Evolutionary conservation across 1,140 invertebrate species (phyloP).

Genomic region (Rhyacophila brunnea): DNA sequence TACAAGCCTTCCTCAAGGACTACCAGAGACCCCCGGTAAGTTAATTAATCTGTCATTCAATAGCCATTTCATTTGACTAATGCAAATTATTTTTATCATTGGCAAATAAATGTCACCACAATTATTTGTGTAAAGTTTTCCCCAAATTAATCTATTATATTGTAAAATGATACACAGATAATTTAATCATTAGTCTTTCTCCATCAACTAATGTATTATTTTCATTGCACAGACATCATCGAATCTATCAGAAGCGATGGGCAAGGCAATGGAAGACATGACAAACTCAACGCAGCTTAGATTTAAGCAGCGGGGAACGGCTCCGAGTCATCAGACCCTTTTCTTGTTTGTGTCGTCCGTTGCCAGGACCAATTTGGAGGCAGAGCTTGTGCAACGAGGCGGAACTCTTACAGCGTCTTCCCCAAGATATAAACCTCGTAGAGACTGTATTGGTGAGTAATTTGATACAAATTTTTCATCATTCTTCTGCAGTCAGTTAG

Average conservation of each 20-base stretch:
- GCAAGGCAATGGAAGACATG: slow-evolving; percentile 91
- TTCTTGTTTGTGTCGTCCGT: slow-evolving; percentile 89
- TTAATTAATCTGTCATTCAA: no score
- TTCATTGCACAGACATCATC: slow-evolving; percentile 53
- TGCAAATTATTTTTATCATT: no score
- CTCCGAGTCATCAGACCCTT: slow-evolving; percentile 70
- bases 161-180: no score
- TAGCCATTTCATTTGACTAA: no score
- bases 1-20: slow-evolving; percentile 66
- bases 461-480: no score
- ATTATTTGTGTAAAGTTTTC: no score
- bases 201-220: no score
- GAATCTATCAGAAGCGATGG: slow-evolving; percentile 75
- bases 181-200: no score
- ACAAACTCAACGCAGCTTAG: slow-evolving; percentile 69
- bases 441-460: slow-evolving; percentile 75
- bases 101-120: no score
- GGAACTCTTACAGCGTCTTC: slow-evolving; percentile 67
- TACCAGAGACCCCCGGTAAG: slow-evolving; percentile 64
- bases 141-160: no score
- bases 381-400: slow-evolving; percentile 84
- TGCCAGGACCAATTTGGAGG: slow-evolving; percentile 88
- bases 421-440: slow-evolving; percentile 70
- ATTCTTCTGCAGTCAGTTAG: no score
- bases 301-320: slow-evolving; percentile 54